phyloP scores from a whole-genome alignment of 2,113 vertebrate species.

The Burhinus oedicnemus region DNA sequence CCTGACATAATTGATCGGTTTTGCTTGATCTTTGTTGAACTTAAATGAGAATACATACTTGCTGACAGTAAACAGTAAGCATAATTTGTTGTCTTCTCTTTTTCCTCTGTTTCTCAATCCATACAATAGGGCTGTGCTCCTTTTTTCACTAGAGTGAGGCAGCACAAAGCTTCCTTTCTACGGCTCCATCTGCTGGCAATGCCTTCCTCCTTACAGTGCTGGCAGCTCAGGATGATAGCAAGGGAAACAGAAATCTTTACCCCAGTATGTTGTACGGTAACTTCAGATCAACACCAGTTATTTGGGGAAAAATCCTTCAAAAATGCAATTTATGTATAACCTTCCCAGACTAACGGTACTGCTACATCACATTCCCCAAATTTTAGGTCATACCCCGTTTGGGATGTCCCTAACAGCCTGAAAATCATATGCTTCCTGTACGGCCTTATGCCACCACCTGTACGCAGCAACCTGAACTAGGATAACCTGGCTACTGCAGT shows the following conservation, averaged over 20 bases:
- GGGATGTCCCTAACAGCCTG: neutral
- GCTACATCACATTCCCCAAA: neutral
- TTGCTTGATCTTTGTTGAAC: neutral
- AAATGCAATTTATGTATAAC: neutral
- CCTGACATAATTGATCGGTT: neutral
- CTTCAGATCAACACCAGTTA: neutral
- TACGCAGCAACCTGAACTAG: neutral
- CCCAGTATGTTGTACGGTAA: no score
- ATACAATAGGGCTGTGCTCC: neutral
- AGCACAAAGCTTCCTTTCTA: neutral
- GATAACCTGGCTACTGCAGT: neutral
- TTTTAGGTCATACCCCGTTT: neutral
- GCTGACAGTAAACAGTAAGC: neutral
- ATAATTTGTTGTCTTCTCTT: neutral
- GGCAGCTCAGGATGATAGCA: neutral
- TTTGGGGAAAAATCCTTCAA: neutral
- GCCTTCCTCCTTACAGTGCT: neutral
- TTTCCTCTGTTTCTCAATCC: neutral
- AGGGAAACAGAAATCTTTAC: neutral
- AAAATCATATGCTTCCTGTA: neutral
- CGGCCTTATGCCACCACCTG: neutral
- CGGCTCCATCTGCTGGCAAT: accelerated
- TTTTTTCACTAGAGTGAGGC: neutral
- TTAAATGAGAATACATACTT: neutral
- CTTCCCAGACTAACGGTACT: neutral